Percentiles rank a stretch among this genome's conserved stretches.
Conservation (phyloP, 2,113 vertebrate species). For the Pluvialis apricaria region DNA sequence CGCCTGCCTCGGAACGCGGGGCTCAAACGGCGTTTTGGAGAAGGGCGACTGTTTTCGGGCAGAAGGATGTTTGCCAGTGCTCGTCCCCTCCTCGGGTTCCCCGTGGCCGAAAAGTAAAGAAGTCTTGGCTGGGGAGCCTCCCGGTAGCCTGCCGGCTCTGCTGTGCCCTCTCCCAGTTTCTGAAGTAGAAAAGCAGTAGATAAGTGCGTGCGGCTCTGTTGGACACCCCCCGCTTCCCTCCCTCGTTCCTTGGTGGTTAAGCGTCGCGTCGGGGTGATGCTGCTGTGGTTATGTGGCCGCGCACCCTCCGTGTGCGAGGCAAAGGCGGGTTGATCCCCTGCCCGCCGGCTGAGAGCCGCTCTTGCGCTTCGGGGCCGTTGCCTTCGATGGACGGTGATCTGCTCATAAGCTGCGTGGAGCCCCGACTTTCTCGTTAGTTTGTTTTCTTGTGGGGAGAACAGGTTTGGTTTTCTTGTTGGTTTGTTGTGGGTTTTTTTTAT, state of each 20-base stretch:
- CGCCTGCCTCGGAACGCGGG: rapidly evolving
- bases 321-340: neutral
- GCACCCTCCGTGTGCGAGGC: neutral
- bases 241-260: rapidly evolving
- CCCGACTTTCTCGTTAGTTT: neutral
- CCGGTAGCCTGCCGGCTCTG: rapidly evolving
- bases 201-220: rapidly evolving
- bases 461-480: neutral
- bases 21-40: rapidly evolving
- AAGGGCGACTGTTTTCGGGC: rapidly evolving
- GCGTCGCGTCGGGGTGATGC: neutral
- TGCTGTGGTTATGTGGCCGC: neutral
- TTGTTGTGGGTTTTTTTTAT: neutral
- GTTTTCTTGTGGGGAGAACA: neutral
- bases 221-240: neutral
- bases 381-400: neutral
- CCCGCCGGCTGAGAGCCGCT: neutral
- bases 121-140: neutral
- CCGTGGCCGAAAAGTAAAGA: rapidly evolving
- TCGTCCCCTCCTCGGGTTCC: rapidly evolving
- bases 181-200: rapidly evolving
- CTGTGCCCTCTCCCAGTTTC: neutral
- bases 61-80: rapidly evolving
- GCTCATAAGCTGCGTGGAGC: neutral
- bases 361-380: neutral